These are phyloP conservation scores for Eustalomyia histrio DNA, from an alignment of 2,888 invertebrate species.

Conservation along the genomic window DNA sequence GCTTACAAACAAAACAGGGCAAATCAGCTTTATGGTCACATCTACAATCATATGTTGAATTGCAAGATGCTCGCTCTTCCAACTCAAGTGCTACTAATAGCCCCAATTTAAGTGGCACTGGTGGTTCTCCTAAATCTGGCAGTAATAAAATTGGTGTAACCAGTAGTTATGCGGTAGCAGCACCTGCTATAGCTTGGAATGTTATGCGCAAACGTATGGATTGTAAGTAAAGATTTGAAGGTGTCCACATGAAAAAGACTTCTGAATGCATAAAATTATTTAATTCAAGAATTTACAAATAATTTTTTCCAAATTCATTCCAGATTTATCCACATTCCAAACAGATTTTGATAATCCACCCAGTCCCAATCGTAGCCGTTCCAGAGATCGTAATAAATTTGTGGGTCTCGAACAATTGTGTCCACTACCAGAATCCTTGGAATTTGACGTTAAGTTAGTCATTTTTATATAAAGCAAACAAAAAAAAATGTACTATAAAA, in stretches of 20 bases:
- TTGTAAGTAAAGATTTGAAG: conserved; percentile 86
- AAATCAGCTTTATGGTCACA: conserved; percentile 99
- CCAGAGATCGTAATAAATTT: conserved; percentile 79
- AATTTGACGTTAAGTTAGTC: conserved; percentile 90
- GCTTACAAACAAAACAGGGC: conserved; percentile 95
- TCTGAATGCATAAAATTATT: too few relatives aligned
- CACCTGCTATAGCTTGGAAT: conserved; percentile 93
- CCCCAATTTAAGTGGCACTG: conserved; percentile 38
- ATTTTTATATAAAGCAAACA: background rate
- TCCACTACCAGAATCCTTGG: conserved; percentile 88
- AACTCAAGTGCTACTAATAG: conserved; percentile 69
- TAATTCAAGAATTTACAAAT: too few relatives aligned
- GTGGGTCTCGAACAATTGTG: conserved; percentile 80
- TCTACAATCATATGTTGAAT: conserved; percentile 92
- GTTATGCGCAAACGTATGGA: conserved; percentile 94
- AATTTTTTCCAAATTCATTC: background rate
- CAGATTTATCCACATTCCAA: conserved; percentile 89
- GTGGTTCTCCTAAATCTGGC: conserved; percentile 51
- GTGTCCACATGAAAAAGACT: too few relatives aligned
- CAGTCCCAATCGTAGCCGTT: conserved; percentile 79
- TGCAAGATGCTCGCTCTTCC: conserved; percentile 83
- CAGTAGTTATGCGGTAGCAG: conserved; percentile 67
- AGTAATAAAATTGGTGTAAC: conserved; percentile 69
- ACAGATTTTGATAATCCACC: conserved; percentile 84
- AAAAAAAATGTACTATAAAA: background rate